Evolutionary conservation across 2,797 vertebrate genomes (phyloP), one percentile per base, ranked within the genome.

Genomic region (Setipinna tenuifilis): DNA sequence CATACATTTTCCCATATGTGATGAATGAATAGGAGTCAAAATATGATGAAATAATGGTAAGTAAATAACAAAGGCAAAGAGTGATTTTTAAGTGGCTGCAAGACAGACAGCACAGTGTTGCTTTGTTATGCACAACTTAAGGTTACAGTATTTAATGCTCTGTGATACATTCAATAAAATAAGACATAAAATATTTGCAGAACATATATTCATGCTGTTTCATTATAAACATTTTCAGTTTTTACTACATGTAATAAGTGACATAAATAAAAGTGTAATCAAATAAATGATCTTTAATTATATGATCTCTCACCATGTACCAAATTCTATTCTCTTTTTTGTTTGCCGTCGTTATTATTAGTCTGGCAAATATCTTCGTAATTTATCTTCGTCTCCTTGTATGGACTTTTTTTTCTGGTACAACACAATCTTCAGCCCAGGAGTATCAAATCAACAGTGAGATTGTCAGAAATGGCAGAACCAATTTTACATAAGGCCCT

Each of bases 401-500:
- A 93, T 90, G 90, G 94, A 95, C 93, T 91, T 94, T 92, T 90
- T 88, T 90, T 90, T 92, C 75, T 85, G 61, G 41, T 59, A 85
- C 90, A 93, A 94, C 92, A 93, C 91, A 94, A 92, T 91, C 89
- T 82, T 61, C 89, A 93, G 88, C 92, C 44, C 86, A 95, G 94
- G 94, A 94, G 91, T 92, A 96, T 96, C 93, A 94, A 95, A 95
- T 95, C 71, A 44, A 78, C 16, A 44, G 16, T 93, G 92, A 94
- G 95, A 95, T 95, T 96, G 96, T 95, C 94, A 93, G 92, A 95
- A 94, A 95, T 95, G 94, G 94, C 94, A 96, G 95, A 95, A 96
- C 92, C 94, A 96, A 96, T 96, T 96, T 95, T 92, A 95, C 90
- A 91, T 92, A 90, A 87, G 91, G 94, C 95, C 95, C 95, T 78